phyloP scores from a whole-genome alignment of 2,888 invertebrate species.

The Adelphocoris suturalis region DNA sequence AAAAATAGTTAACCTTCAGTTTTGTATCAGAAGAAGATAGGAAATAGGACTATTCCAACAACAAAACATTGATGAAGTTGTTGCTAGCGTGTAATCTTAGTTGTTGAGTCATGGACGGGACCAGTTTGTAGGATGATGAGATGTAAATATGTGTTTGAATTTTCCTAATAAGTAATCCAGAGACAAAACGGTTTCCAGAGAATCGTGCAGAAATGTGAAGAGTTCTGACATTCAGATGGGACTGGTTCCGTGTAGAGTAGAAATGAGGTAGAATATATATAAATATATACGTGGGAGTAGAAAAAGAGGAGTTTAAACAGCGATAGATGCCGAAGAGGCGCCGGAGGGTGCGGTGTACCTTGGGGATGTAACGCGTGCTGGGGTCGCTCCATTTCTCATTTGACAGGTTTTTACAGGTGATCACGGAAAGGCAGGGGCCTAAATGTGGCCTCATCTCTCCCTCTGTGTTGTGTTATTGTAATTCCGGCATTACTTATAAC shows the following conservation, averaged over 20 bases:
- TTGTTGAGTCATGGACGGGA: neutral
- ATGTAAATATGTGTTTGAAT: neutral
- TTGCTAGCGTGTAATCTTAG: too few species aligned
- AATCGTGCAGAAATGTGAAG: constrained; percentile 10
- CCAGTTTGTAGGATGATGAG: neutral
- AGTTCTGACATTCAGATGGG: neutral
- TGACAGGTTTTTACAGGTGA: constrained; percentile 54
- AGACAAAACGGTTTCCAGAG: neutral
- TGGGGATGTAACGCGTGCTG: constrained; percentile 40
- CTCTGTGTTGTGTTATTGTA: constrained; percentile 40
- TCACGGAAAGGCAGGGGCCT: constrained; percentile 47
- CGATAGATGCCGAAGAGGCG: constrained; percentile 6
- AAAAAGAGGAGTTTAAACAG: constrained; percentile 3
- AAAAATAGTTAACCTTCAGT: too few species aligned
- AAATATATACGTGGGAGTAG: neutral
- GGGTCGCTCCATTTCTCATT: constrained; percentile 37
- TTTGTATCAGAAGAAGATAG: too few species aligned
- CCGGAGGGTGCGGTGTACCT: constrained; percentile 5
- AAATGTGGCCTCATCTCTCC: constrained; percentile 59
- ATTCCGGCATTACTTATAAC: constrained; percentile 54
- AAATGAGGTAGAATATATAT: constrained; percentile 18
- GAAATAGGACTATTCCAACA: too few species aligned
- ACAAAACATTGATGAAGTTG: too few species aligned
- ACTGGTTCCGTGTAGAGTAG: neutral
- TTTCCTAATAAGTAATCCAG: neutral